phyloP scores from a whole-genome alignment of 1,140 invertebrate species.

The Drosophila neocordata region DNA sequence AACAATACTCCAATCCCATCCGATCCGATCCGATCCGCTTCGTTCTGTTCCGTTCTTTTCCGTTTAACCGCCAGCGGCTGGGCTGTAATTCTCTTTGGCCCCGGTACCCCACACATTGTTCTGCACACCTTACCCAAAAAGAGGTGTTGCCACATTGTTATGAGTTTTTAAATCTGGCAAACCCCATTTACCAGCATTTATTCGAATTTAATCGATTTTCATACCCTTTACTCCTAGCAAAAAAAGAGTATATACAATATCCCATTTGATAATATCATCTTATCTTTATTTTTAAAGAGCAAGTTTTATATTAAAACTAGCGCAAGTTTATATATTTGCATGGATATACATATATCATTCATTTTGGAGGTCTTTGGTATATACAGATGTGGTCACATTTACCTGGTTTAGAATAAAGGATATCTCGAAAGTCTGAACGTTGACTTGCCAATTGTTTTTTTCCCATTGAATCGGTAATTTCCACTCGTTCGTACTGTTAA shows the following conservation, averaged over 20 bases:
- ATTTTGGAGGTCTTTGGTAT: too few species aligned
- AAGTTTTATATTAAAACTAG: too few species aligned
- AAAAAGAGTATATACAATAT: not conserved
- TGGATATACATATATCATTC: too few species aligned
- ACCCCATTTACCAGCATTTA: slow-evolving; percentile 73
- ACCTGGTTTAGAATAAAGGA: too few species aligned
- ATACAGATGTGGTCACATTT: too few species aligned
- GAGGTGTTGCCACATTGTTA: slow-evolving; percentile 79
- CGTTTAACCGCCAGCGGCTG: slow-evolving; percentile 57
- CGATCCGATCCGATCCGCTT: not conserved
- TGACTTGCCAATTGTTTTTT: slow-evolving; percentile 7
- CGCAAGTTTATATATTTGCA: too few species aligned
- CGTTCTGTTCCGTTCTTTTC: slow-evolving; percentile 14
- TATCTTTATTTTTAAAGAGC: too few species aligned
- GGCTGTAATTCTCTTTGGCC: not conserved
- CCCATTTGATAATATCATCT: too few species aligned
- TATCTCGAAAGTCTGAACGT: not conserved
- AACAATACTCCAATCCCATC: slow-evolving; percentile 53
- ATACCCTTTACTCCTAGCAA: not conserved
- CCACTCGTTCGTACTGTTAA: slow-evolving; percentile 16
- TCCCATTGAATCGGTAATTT: slow-evolving; percentile 64
- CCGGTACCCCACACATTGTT: slow-evolving; percentile 71
- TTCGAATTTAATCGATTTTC: slow-evolving; percentile 77
- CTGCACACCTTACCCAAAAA: slow-evolving; percentile 65
- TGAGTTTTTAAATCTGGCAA: slow-evolving; percentile 78